Base-by-base conservation (phyloP, 2,888 invertebrate species). In the Tuberolachnus salignus region DNA sequence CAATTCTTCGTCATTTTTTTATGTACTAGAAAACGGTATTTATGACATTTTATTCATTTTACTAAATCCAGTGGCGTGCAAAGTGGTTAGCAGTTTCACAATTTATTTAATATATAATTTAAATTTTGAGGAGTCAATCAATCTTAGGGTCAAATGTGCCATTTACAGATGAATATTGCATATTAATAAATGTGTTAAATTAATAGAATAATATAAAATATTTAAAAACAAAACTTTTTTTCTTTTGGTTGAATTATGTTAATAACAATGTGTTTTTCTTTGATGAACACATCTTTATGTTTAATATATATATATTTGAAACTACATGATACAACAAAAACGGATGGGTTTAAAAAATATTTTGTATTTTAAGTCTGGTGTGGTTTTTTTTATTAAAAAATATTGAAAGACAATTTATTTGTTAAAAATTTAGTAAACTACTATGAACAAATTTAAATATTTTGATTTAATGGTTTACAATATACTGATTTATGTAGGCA, bases 41-140 rank as follows among this genome's bases (percentile, higher is more conserved):
- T 67, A 67, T 78, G 13, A 67, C 57, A 49, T 69, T 78, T 67
- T 57, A 67, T 75, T 75, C 14, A 59, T 3, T 67, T 64, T 44
- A 49, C 14, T 51, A 64, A 53, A 57, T 23, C 21, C 11, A 78
- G 78, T 78, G 78, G 78, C 78, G 78, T 78, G 78, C 78, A 78
- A 69, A 59, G 51, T 59, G 78, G 78, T 67, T 69, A 69, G 78
- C 78, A 59, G 78, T 78, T 75, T 75, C 64, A 67, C 66, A 67
- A 57, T 75, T 73, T 57, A 57, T 67, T 69, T 59, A 57, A 69
- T 78, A 51, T 69, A 61, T 42, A 42, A 73, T 21, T 42, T 21
- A 42, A 63, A 63, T 63, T n/a, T 53, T 51, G 51, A 59, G 3
- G 11, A 44, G 19, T 23, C 4, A 26, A 23, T 11, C 1, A 9